These are phyloP conservation scores for Ranitomeya imitator DNA, from an alignment of 2,113 vertebrate genomes.

Conservation along the genomic window DNA sequence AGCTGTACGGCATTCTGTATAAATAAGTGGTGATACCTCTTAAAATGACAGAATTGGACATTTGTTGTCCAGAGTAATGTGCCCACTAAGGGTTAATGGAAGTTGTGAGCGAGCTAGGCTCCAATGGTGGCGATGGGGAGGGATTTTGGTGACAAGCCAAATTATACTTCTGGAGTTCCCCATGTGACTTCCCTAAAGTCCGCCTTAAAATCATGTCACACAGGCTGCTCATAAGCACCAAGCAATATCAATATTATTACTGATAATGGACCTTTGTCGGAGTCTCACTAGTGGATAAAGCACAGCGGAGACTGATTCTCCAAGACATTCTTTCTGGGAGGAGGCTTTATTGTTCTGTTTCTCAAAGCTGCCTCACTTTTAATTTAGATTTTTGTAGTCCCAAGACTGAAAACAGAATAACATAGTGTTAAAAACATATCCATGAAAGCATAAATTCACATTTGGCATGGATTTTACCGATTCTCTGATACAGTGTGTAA, in stretches of 20 bases:
- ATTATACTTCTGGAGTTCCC: slow-evolving; percentile 34
- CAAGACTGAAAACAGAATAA: background rate
- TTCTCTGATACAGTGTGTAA: no score
- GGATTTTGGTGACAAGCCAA: slow-evolving; percentile 25
- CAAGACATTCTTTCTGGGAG: background rate
- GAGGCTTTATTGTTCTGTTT: background rate
- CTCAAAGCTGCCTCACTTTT: background rate
- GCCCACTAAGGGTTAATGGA: slow-evolving; percentile 16
- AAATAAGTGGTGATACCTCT: background rate
- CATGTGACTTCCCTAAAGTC: slow-evolving; percentile 43
- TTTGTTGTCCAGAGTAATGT: background rate
- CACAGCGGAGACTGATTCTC: background rate
- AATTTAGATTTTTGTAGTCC: background rate
- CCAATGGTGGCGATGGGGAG: slow-evolving; percentile 9
- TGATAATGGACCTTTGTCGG: slow-evolving; percentile 24
- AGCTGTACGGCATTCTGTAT: background rate
- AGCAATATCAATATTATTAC: slow-evolving; percentile 42
- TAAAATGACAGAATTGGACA: background rate
- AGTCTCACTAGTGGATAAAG: background rate
- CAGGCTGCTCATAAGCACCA: background rate
- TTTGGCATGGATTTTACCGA: no score
- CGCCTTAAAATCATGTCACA: slow-evolving; percentile 15
- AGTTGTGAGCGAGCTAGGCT: background rate
- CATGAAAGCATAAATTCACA: background rate
- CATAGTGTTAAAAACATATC: background rate